Base-by-base conservation (phyloP, 2,113 vertebrate species). In the Grammatotria lemairii region DNA sequence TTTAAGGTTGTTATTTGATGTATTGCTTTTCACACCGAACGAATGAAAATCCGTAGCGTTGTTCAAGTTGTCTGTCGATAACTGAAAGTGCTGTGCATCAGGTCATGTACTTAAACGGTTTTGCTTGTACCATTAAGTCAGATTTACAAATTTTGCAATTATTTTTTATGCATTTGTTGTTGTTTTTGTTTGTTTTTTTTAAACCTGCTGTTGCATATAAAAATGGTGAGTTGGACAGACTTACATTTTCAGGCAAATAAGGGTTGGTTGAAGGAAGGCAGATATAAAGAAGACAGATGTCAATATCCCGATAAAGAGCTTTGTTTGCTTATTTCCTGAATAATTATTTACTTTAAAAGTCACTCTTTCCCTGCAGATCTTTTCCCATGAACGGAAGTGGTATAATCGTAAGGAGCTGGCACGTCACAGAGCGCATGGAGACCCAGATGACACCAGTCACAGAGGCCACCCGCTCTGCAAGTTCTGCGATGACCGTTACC, bases 401-500 rank as follows among this genome's bases (percentile, higher is more conserved):
- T 99, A 99, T 60, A 98, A 97, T 3, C 97, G 99, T 10, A 99
- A 98, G 95, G 98, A 99, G 40, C 96, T 99, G 9, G 99, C 98
- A 1, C 96, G 98, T 2, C 99, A 99, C 89, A 93, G 98, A 82
- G 97, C 97, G 19, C 98, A 98, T 0, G 99, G 99, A 4, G 99
- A 99, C 86, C 98, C 98, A 0, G 98, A 99, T 0, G 98, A 99
- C 95, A 99, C 98, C 0, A 99, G 98, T 2, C 99, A 99, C 90
- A 96, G 98, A 0, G 99, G 99, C 8, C 99, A 99, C 82, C 99
- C 99, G 0, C 97, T 99, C 12, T 99, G 99, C 89, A 99, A 99
- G 93, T 99, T 99, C 93, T 99, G 98, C 0, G 98, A 99, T 0
- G 98, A 99, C 87, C 97, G 99, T 2, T 99, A 99, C 88, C 94